These are phyloP conservation scores for Leptura quadrifasciata DNA, from an alignment of 2,888 invertebrate species.

Conservation along the genomic window DNA sequence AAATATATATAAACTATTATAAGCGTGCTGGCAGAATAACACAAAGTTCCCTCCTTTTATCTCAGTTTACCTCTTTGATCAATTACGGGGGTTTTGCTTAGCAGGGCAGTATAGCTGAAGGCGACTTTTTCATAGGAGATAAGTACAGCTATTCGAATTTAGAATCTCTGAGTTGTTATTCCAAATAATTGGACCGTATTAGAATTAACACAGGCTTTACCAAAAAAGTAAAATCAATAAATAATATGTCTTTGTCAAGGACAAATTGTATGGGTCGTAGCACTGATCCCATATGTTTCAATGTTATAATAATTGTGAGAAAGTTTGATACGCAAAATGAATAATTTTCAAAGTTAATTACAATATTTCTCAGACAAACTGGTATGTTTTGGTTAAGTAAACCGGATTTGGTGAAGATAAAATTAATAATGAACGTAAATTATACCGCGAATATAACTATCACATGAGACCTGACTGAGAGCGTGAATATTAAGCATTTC, in stretches of 20 bases:
- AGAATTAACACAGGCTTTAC: too few species aligned
- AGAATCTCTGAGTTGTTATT: too few species aligned
- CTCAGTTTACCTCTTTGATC: too few species aligned
- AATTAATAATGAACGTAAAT: not conserved
- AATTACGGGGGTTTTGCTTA: too few species aligned
- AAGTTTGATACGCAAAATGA: slow-evolving; percentile 2
- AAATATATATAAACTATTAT: too few species aligned
- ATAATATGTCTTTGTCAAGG: slow-evolving; percentile 11
- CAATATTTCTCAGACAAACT: slow-evolving; percentile 14
- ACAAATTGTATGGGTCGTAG: slow-evolving; percentile 25
- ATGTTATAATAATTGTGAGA: slow-evolving; percentile 4
- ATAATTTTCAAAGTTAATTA: slow-evolving; percentile 16
- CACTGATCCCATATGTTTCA: slow-evolving; percentile 11
- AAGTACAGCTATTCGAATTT: too few species aligned
- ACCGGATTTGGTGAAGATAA: slow-evolving; percentile 3
- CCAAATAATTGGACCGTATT: too few species aligned
- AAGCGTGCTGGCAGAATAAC: too few species aligned
- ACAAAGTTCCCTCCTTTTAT: too few species aligned
- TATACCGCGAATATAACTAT: slow-evolving; percentile 3
- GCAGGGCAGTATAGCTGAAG: too few species aligned
- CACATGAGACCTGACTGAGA: not conserved
- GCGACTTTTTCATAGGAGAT: too few species aligned
- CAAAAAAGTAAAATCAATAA: not conserved
- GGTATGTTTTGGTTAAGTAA: slow-evolving; percentile 11
- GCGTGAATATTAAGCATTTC: slow-evolving; percentile 3